Conservation (phyloP, 2,888 invertebrate genomes). For the Euspilapteryx auroguttella region DNA sequence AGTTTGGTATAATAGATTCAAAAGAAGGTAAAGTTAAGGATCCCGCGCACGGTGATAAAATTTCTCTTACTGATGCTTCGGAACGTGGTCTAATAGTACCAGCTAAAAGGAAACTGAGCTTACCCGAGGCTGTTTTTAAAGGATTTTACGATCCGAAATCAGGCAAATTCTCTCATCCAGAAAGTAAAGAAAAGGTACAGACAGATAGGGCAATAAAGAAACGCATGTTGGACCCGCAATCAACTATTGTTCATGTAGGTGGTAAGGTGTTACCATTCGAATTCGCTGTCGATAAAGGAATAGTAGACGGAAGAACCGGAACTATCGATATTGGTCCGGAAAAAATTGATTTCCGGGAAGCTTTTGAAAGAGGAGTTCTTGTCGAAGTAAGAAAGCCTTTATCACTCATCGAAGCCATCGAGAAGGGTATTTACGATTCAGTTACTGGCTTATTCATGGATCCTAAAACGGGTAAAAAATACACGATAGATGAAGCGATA, state of each 20-base stretch:
- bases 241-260: conserved; percentile 81
- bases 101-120: conserved; percentile 78
- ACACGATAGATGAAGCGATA: conserved; percentile 83
- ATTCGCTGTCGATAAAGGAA: conserved; percentile 76
- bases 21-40: conserved; percentile 78
- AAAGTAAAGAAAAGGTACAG: conserved; percentile 76
- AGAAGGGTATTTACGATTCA: conserved; percentile 79
- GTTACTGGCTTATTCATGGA: conserved; percentile 81
- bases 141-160: conserved; percentile 87
- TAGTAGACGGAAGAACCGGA: conserved; percentile 76
- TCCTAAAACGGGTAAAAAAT: conserved; percentile 74
- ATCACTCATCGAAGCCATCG: conserved; percentile 78
- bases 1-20: conserved; percentile 75
- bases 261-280: conserved; percentile 83
- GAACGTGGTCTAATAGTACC: conserved; percentile 81
- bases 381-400: conserved; percentile 82
- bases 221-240: conserved; percentile 81
- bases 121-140: conserved; percentile 88
- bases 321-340: conserved; percentile 65
- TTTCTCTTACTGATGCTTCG: conserved; percentile 81
- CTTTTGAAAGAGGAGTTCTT: conserved; percentile 80
- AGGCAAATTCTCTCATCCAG: conserved; percentile 79
- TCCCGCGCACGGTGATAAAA: conserved; percentile 71
- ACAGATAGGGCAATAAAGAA: conserved; percentile 83
- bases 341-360: conserved; percentile 78